These are phyloP conservation scores for Notoglanidium macrostoma DNA, from an alignment of 2,797 vertebrate genomes.

Conservation along the genomic window DNA sequence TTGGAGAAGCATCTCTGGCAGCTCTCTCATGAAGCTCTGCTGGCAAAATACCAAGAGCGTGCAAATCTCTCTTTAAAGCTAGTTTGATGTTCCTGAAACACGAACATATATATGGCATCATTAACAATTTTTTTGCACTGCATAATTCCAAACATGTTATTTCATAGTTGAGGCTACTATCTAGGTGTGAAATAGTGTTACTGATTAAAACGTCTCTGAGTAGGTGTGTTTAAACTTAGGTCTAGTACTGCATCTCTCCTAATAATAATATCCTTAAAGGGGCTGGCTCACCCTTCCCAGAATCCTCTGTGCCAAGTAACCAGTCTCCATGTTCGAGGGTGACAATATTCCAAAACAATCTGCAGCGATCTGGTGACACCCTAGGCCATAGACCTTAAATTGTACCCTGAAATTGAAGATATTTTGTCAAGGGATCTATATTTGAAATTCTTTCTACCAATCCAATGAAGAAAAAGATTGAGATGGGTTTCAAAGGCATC, in stretches of 20 bases:
- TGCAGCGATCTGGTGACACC: no score
- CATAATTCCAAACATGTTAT: neutral
- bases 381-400: no score
- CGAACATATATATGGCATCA: neutral
- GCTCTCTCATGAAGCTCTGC: neutral
- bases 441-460: no score
- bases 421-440: no score
- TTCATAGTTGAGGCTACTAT: neutral
- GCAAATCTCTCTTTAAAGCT: neutral
- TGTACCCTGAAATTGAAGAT: no score
- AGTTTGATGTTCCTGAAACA: neutral
- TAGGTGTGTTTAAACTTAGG: neutral
- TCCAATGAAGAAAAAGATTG: no score
- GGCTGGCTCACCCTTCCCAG: no score
- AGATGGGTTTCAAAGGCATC: no score
- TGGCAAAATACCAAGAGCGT: neutral
- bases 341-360: no score
- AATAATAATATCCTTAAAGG: neutral
- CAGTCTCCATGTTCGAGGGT: no score
- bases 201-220: neutral
- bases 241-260: neutral
- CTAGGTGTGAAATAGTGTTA: neutral
- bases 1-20: neutral
- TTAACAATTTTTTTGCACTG: neutral
- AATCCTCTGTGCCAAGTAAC: no score